Conservation (phyloP, 2,888 invertebrate species). For the Apodemia hepburni region DNA sequence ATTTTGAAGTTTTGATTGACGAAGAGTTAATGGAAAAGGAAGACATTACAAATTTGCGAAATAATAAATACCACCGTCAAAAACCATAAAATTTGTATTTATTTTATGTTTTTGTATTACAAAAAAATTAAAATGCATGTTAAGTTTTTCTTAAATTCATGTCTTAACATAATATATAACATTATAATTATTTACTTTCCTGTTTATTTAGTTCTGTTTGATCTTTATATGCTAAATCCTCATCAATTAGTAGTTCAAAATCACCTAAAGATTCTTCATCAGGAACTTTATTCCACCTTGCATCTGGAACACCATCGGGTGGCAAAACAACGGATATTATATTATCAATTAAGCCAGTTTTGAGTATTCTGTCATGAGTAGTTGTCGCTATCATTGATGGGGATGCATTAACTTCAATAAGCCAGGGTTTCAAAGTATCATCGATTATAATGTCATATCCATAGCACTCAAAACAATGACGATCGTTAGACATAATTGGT, state of each 20-base stretch:
- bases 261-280: conserved; percentile 86
- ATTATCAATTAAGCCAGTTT: conserved; percentile 96
- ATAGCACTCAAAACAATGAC: conserved; percentile 96
- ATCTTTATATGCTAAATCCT: conserved; percentile 87
- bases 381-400: conserved; percentile 97
- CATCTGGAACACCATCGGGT: conserved; percentile 93
- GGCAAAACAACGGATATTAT: conserved; percentile 95
- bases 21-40: conserved; percentile 88
- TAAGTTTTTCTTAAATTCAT: too few relatives aligned
- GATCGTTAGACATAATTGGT: conserved; percentile 96
- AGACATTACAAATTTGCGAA: conserved; percentile 45
- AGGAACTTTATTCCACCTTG: conserved; percentile 93
- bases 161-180: too few relatives aligned
- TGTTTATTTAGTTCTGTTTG: background rate
- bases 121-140: too few relatives aligned
- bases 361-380: conserved; percentile 95
- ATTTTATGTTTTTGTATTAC: background rate
- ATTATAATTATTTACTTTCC: background rate
- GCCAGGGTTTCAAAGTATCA: conserved; percentile 95
- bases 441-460: conserved; percentile 98
- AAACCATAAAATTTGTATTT: conserved; percentile 18
- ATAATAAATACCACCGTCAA: conserved; percentile 26
- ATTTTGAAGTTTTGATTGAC: conserved; percentile 91
- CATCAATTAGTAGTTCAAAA: conserved; percentile 92
- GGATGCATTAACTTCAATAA: conserved; percentile 96